Percentiles rank a stretch among this genome's conserved stretches.
These are phyloP conservation scores for Cryptocephalus moraei DNA, from an alignment of 2,888 invertebrate genomes.

Conservation along the genomic window DNA sequence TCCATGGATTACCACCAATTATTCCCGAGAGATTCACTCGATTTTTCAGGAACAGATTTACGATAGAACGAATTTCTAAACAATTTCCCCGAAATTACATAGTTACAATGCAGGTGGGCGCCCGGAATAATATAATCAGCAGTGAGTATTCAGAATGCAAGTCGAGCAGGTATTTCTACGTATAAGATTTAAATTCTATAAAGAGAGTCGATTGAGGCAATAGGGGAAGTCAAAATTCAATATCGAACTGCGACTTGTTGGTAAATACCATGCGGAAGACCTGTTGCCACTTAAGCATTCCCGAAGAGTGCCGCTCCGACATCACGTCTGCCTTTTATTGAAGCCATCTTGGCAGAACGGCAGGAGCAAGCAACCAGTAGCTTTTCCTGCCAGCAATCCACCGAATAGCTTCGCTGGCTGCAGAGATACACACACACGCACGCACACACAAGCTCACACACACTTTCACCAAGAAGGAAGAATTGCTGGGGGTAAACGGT, in stretches of 20 bases:
- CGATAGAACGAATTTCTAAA: too few relatives aligned
- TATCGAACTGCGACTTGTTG: constrained; percentile 26
- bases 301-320: constrained; percentile 29
- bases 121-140: too few relatives aligned
- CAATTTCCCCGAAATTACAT: too few relatives aligned
- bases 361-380: constrained; percentile 28
- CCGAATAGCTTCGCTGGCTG: constrained; percentile 29
- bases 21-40: too few relatives aligned
- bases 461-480: constrained; percentile 13
- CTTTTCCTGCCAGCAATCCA: constrained; percentile 21
- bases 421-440: constrained; percentile 1
- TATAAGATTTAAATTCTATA: constrained; percentile 14
- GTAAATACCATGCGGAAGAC: constrained; percentile 26
- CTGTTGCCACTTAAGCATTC: constrained; percentile 36
- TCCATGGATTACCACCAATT: too few relatives aligned
- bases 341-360: constrained; percentile 32
- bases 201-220: constrained; percentile 11
- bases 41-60: too few relatives aligned
- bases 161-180: background rate
- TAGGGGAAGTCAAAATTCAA: constrained; percentile 29
- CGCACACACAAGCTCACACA: too few relatives aligned
- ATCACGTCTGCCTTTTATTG: constrained; percentile 36
- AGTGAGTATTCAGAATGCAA: too few relatives aligned
- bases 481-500: constrained; percentile 25
- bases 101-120: too few relatives aligned